Conservation (phyloP, 37 sponge, comb jelly and placozoan genomes). For the Beroe forskalii region DNA sequence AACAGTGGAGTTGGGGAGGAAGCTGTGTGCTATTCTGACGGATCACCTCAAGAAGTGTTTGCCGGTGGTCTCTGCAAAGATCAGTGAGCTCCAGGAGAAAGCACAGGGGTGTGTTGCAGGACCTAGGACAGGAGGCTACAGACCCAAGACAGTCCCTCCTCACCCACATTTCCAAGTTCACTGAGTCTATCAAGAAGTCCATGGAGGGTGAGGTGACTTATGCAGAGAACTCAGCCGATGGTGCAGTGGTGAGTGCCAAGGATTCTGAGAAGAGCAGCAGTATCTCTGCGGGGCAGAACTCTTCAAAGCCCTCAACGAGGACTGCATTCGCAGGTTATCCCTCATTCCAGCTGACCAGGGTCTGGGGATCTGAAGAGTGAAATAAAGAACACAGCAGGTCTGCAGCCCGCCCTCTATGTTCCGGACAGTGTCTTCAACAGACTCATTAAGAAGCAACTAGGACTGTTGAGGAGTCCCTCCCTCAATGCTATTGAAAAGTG, state of each 20-base stretch:
- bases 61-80: slow-evolving; percentile 77
- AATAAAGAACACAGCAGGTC: slow-evolving; percentile 85
- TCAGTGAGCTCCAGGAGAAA: slow-evolving; percentile 71
- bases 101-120: slow-evolving; percentile 71
- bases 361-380: slow-evolving; percentile 77
- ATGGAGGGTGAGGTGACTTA: slow-evolving; percentile 68
- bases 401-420: slow-evolving; percentile 89
- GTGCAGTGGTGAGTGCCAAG: not conserved
- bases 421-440: slow-evolving; percentile 96
- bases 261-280: not conserved
- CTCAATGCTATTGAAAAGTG: slow-evolving; percentile 89
- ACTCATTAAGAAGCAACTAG: slow-evolving; percentile 89
- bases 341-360: slow-evolving; percentile 75
- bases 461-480: slow-evolving; percentile 79
- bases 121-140: slow-evolving; percentile 76
- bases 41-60: slow-evolving; percentile 85
- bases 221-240: slow-evolving; percentile 43
- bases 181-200: slow-evolving; percentile 47
- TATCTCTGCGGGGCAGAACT: slow-evolving; percentile 84
- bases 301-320: slow-evolving; percentile 83
- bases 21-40: slow-evolving; percentile 68
- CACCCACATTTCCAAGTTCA: slow-evolving; percentile 78
- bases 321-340: not conserved
- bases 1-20: not conserved
- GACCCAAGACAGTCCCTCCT: slow-evolving; percentile 82